These are phyloP conservation scores for Apodemia mormo DNA, from an alignment of 2,888 invertebrate genomes.

Conservation along the genomic window DNA sequence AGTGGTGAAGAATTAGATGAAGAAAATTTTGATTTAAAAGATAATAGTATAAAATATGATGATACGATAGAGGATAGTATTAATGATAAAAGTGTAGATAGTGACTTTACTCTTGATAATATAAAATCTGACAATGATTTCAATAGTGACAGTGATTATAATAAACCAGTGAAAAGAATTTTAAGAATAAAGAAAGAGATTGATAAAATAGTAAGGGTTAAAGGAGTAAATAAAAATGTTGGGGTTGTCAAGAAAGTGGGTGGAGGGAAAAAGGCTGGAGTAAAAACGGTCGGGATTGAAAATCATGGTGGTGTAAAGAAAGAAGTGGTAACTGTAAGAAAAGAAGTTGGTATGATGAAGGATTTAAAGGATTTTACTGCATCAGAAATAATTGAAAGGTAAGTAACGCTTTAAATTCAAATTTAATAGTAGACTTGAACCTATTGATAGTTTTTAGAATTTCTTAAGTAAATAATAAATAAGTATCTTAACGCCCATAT, in stretches of 20 bases:
- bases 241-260: conserved; percentile 1
- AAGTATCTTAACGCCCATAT: too few species aligned
- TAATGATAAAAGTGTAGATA: not conserved
- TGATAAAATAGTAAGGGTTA: not conserved
- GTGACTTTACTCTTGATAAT: not conserved
- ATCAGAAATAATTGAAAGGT: conserved; percentile 7
- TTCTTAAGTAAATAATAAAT: too few species aligned
- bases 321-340: not conserved
- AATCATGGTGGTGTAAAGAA: not conserved
- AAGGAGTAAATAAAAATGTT: not conserved
- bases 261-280: not conserved
- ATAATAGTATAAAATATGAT: not conserved
- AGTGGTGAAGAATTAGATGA: not conserved
- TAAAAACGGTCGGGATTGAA: not conserved
- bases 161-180: not conserved
- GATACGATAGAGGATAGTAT: not conserved
- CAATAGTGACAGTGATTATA: conserved; percentile 1
- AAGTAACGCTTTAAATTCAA: not conserved
- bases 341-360: not conserved
- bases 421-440: not conserved
- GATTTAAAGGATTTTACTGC: conserved; percentile 8
- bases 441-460: too few species aligned
- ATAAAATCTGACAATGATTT: not conserved
- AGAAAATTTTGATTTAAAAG: not conserved
- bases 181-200: not conserved